A percentile compares a stretch with the other conserved stretches of the same genome.
Evolutionary conservation across 2,113 vertebrate genomes (phyloP).

Genomic region (Jacana jacana): DNA sequence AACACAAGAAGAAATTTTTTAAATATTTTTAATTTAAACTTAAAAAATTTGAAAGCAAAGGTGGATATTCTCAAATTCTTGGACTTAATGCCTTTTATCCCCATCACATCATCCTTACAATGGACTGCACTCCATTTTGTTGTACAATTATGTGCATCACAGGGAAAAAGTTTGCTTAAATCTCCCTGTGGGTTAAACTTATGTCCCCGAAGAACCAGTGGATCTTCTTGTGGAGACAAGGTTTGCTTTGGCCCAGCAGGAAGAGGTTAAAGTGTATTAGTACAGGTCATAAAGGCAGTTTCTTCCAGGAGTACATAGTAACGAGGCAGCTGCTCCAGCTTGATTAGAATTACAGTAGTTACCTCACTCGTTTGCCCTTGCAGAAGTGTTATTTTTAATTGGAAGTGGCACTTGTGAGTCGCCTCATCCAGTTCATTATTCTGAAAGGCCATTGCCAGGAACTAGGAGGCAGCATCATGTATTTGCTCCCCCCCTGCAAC

Average conservation of each 20-base stretch:
- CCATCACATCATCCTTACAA: neutral
- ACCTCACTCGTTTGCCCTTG: neutral
- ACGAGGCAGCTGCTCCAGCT: neutral
- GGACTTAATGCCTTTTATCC: neutral
- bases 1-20: neutral
- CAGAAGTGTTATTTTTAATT: conserved; percentile 44
- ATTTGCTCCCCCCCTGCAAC: neutral
- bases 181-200: neutral
- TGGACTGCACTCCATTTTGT: neutral
- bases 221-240: neutral
- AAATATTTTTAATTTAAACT: neutral
- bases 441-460: neutral
- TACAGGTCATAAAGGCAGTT: neutral
- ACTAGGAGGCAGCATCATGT: neutral
- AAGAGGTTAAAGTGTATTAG: neutral
- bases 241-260: neutral
- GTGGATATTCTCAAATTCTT: neutral
- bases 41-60: neutral
- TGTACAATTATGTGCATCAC: neutral
- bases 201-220: neutral
- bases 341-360: neutral
- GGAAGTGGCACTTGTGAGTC: neutral
- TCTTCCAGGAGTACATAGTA: neutral
- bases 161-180: neutral
- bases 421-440: neutral